phyloP scores from a whole-genome alignment of 2,797 vertebrate genomes.

The Carapus acus region DNA sequence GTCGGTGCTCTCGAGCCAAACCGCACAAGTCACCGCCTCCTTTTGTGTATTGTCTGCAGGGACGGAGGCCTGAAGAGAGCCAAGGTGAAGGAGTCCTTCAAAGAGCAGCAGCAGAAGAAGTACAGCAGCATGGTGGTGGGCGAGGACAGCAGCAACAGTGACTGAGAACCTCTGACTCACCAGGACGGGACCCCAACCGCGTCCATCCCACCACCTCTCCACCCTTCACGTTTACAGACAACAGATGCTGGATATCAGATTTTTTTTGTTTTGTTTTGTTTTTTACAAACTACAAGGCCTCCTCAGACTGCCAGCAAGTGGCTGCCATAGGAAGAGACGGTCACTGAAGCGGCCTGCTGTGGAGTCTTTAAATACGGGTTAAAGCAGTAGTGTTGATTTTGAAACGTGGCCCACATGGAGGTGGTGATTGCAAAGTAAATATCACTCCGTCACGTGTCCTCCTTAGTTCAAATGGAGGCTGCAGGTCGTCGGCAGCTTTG shows the following conservation, averaged over 20 bases:
- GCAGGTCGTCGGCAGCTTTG: too few species aligned
- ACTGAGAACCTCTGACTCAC: constrained; percentile 34
- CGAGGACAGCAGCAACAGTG: constrained; percentile 67
- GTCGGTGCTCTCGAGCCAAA: too few species aligned
- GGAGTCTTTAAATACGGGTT: not conserved
- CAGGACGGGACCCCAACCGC: not conserved
- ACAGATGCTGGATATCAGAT: constrained; percentile 12
- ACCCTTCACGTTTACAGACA: constrained; percentile 11
- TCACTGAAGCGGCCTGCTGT: too few species aligned
- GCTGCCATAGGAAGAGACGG: constrained; percentile 1
- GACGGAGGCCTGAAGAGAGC: constrained; percentile 92
- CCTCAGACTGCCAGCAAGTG: constrained; percentile 25
- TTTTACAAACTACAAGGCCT: too few species aligned
- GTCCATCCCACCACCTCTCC: not conserved
- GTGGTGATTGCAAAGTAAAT: too few species aligned
- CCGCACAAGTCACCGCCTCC: too few species aligned
- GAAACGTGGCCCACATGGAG: too few species aligned
- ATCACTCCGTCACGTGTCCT: too few species aligned
- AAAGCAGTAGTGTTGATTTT: too few species aligned
- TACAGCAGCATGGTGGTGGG: constrained; percentile 93
- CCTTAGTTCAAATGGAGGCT: too few species aligned
- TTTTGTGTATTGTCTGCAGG: constrained; percentile 64
- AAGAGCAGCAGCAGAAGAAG: constrained; percentile 90
- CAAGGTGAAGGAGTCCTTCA: constrained; percentile 88
- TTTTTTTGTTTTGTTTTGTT: too few species aligned